Base-by-base conservation (phyloP, 1,140 invertebrate species). In the Drosophila neocordata region DNA sequence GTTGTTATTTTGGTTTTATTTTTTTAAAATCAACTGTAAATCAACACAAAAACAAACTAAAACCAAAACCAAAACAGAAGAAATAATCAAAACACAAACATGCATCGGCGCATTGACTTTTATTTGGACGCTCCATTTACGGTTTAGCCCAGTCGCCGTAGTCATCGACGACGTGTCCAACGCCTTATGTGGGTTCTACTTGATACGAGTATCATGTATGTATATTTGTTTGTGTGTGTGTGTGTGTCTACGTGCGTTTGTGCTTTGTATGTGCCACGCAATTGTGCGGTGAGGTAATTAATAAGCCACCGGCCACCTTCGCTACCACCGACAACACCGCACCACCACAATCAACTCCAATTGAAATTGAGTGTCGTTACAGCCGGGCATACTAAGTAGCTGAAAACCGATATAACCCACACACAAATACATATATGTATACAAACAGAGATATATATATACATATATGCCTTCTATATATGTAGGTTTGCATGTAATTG, bases 281-380 rank as follows among this genome's bases (percentile, higher is more conserved):
- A 69, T 63, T 77, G 81, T 84, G 80, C 68, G 82, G 82, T 87
- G 83, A 82, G 82, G 82, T 87, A 87, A 87, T 87, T 87, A 88
- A 85, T 85, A 88, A 87, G 83, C 74, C 78, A 82, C 44, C 82
- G 71, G 72, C 67, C 52, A 37, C 48, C 34, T 13, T 31, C 27
- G 27, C 27, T 6, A 6, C 38, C 38, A 41, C 38, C 38, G 3
- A 5, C 38, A 8, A 15, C 35, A 48, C 59, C 63, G 7, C 35
- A 48, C 59, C 63, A 20, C 38, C 20, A 41, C 60, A 63, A 53
- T 35, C 71, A 48, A 53, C 51, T 53, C 48, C 70, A 76, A 79
- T 78, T 82, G 78, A 87, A 87, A 87, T 71, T 77, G 82, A 87
- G 73, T 68, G 75, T 78, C 68, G 65, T 53, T 60, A 65, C 53